A percentile compares a stretch with the other conserved stretches of the same genome.
phyloP scores from a whole-genome alignment of 2,888 invertebrate genomes.

The Oligia strigilis region DNA sequence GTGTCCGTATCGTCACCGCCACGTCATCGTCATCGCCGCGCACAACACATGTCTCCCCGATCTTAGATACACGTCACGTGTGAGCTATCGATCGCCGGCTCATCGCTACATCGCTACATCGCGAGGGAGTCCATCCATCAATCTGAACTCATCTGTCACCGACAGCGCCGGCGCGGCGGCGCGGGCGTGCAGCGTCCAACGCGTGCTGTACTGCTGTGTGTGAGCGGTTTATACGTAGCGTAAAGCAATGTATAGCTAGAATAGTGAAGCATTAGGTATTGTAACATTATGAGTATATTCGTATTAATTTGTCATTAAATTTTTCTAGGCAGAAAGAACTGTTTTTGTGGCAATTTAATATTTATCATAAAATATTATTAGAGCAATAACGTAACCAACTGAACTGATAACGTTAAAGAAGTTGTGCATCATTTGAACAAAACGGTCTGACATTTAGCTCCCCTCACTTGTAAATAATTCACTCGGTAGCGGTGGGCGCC shows the following conservation, averaged over 20 bases:
- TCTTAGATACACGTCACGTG: constrained; percentile 12
- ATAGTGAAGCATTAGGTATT: background rate
- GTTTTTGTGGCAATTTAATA: background rate
- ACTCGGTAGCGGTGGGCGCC: background rate
- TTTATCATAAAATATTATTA: constrained; percentile 7
- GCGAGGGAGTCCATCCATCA: constrained; percentile 25
- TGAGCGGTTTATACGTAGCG: background rate
- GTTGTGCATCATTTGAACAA: background rate
- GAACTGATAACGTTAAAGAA: constrained; percentile 3
- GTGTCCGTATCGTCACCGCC: background rate
- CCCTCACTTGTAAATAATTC: constrained; percentile 38
- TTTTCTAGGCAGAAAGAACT: background rate
- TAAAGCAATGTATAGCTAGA: background rate
- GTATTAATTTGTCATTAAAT: background rate
- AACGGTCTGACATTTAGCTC: constrained; percentile 29
- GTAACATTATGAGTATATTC: background rate
- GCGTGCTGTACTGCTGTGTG: background rate
- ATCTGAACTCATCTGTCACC: constrained; percentile 12
- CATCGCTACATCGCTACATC: constrained; percentile 10
- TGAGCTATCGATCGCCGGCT: constrained; percentile 31
- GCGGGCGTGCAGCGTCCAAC: background rate
- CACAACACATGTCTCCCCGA: background rate
- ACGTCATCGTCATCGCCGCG: background rate
- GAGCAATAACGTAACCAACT: background rate
- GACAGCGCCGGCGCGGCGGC: background rate